Percentiles rank a stretch among this genome's conserved stretches.
Evolutionary conservation across 2,113 vertebrate species (phyloP).

Genomic region (Otis tarda): DNA sequence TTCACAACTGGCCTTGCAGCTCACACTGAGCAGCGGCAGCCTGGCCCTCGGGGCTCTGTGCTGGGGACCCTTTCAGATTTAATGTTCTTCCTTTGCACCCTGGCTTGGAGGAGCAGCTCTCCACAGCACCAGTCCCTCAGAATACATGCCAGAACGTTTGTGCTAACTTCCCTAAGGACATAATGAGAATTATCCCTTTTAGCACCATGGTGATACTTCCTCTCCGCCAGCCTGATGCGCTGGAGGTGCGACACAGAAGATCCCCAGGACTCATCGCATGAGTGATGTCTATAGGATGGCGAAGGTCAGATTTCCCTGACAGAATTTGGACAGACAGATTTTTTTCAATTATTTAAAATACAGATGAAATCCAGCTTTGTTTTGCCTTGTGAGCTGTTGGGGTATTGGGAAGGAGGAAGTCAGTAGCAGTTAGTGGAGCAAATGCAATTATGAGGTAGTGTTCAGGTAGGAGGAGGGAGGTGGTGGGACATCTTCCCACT

Average conservation of each 20-base stretch:
- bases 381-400: background rate
- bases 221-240: background rate
- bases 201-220: fast-evolving
- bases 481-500: background rate
- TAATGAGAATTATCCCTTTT: background rate
- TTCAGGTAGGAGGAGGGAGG: background rate
- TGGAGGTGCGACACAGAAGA: background rate
- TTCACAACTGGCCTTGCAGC: background rate
- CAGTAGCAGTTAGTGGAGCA: background rate
- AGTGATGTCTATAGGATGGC: background rate
- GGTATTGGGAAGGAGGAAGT: background rate
- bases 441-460: background rate
- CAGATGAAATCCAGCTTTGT: background rate
- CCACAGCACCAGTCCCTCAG: background rate
- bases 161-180: background rate
- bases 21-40: background rate
- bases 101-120: background rate
- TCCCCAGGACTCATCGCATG: fast-evolving
- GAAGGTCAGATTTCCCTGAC: background rate
- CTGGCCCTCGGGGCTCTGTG: background rate
- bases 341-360: background rate
- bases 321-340: background rate
- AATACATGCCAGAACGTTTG: background rate
- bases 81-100: background rate
- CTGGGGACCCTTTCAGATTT: background rate